Evolutionary conservation across 2,888 invertebrate species (phyloP), one percentile per base, ranked within the genome.

Genomic region (Euphydryas editha): DNA sequence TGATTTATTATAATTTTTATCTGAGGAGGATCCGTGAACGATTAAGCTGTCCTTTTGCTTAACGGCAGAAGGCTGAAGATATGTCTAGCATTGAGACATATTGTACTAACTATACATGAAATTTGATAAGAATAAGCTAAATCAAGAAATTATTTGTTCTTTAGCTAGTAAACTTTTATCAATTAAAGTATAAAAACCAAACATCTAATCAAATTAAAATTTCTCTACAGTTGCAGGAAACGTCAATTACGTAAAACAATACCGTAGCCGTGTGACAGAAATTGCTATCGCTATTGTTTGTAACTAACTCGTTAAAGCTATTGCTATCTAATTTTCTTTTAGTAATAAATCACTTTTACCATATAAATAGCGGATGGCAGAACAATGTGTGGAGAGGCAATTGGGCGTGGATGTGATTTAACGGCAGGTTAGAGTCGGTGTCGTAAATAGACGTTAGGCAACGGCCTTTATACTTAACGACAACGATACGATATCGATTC

Each of bases 361-460:
- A 15, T 42, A 42, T 36, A 21, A 21, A 56, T 37, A 17, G 21
- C 46, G 17, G 20, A 62, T 56, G 46, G 21, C 46, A 47, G 62
- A 62, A 62, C 62, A 62, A 62, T 56, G 56, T 11, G 30, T 30
- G 21, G 42, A 51, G 49, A 58, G 42, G 63, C 67, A 64, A 72
- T 69, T 67, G 64, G 55, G 65, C 66, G 60, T 71, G 76, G 75
- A 74, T 70, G 69, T 70, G 74, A 84, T 86, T 86, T 81, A 78
- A 85, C 81, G 85, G 75, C 69, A 76, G 79, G 80, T 84, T 82
- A 47, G 76, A 73, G n/a, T 21, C 24, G 42, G 47, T 58, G 46
- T 58, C 18, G 39, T 20, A 36, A 57, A 59, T 59, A 11, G 17
- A 17, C 59, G 21, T 42, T 30, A 30, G 30, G 30, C 2, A 30